Base-by-base conservation (phyloP, 2,797 vertebrate genomes). In the Euthynnus affinis region DNA sequence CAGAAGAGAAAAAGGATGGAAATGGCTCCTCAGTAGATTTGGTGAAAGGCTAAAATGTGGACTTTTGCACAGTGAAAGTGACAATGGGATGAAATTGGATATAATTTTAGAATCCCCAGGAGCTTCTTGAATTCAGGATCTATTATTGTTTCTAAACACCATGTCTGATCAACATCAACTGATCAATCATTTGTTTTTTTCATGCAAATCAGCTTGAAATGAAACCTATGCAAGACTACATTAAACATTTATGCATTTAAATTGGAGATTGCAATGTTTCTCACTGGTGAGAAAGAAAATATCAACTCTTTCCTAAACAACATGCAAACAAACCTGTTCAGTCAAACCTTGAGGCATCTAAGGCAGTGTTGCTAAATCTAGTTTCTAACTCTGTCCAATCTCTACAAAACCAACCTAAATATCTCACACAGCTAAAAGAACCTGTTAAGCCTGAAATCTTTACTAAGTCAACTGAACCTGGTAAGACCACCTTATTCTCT, bases 121-220 rank as follows among this genome's bases (percentile, higher is more conserved):
- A 70, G 65, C 51, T 37, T 82, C 61, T 70, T 64, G 12, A 78
- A 74, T 83, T 64, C 51, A 58, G 55, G 20, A 29, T 63, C 4
- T 6, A 20, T 46, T 52, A 17, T 17, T 73, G 40, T 59, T 55
- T 56, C n/a, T 15, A 42, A 81, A 57, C 46, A 65, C 42, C 57
- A 46, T 14, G 20, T 75, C 32, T 29, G 60, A 68, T 73, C 58
- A 29, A 29, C 32, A 46, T 34, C 53, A 48, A 52, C 23, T 40
- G 37, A 79, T 76, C 18, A 25, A 56, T 73, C 25, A 9, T 22
- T 82, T 56, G 34, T 64, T 73, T 71, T 46, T 23, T n/a, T 23
- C 8, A 44, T 37, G 32, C 23, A 63, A 81, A 81, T 61, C 6
- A 34, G 52, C 48, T 75, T 65, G 44, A 71, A 65, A 66, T 55